Evolutionary conservation across 1,140 invertebrate genomes (phyloP), one percentile per base, ranked within the genome.

Genomic region (Plutomurus gul): DNA sequence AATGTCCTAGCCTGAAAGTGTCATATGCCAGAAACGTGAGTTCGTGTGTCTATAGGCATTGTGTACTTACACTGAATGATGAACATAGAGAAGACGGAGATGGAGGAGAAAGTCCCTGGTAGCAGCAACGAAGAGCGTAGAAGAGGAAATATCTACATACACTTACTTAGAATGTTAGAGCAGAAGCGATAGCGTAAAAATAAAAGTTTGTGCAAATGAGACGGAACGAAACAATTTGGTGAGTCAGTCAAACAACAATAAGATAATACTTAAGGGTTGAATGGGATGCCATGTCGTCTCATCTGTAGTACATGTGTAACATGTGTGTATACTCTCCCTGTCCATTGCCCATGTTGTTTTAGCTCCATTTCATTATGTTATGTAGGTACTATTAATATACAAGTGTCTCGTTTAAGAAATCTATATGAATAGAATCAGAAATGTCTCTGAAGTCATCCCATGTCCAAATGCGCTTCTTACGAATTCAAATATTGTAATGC

Each of bases 181-280:
- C 27, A 65, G 30, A 27, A 65, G 56, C 27, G 56, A 33, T 25
- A 65, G 56, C 25, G 56, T 65, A 65, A 65, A 65, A 65, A 65
- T 65, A 65, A 65, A 65, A 65, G 25, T 65, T 65, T 33, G 30
- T 65, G 56, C 27, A 65, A 65, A 65, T 65, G 56, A 65, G 56
- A 65, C 56, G 56, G 56, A 65, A 65, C 56, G 56, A 65, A 65
- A 33, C 56, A 65, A 65, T 65, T 65, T 30, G 10, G 16, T n/a
- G 47, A 51, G 47, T 51, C 47, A 51, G 47, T 51, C 20, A 51
- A 27, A 30, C 16, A 25, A 33, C 22, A 65, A 27, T 33, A 33
- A 65, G 56, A 65, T 65, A 65, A 65, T 65, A 65, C 56, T 65
- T 65, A 65, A 65, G 39, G 39, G 56, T 33, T 16, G n/a, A 27